These are phyloP conservation scores for Nannobrachium achirus DNA, from an alignment of 2,113 vertebrate genomes.

Conservation along the genomic window DNA sequence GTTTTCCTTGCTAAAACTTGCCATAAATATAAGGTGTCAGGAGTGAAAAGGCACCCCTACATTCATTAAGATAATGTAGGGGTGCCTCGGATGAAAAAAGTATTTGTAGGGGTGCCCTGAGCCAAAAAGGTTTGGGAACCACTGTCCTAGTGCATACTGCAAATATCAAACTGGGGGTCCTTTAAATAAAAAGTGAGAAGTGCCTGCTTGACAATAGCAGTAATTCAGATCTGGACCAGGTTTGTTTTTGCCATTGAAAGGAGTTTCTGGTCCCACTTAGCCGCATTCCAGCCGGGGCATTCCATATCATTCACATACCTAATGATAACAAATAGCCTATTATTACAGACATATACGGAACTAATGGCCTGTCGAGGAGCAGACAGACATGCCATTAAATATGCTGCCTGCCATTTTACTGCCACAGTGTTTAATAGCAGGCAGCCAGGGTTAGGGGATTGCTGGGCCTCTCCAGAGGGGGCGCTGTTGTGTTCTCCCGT, in stretches of 20 bases:
- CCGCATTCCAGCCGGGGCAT: slow-evolving; percentile 56
- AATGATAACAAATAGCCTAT: slow-evolving; percentile 68
- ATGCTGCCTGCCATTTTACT: slow-evolving; percentile 41
- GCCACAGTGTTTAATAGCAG: slow-evolving; percentile 27
- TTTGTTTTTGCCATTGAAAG: slow-evolving; percentile 35
- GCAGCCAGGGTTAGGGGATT: slow-evolving; percentile 5
- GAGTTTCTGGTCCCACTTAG: slow-evolving; percentile 53
- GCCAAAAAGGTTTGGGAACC: no score
- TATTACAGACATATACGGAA: slow-evolving; percentile 67
- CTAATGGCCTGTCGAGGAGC: slow-evolving; percentile 68
- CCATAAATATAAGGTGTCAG: no score
- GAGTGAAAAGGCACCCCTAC: no score
- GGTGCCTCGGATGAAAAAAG: no score
- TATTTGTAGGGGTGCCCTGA: no score
- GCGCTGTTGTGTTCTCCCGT: slow-evolving; percentile 55
- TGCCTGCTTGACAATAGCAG: not conserved
- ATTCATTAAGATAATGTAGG: no score
- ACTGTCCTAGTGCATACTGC: no score
- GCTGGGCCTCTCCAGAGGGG: slow-evolving; percentile 37
- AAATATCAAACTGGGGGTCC: no score
- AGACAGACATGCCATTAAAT: slow-evolving; percentile 71
- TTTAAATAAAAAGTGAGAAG: slow-evolving; percentile 3
- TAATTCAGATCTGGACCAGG: slow-evolving; percentile 3
- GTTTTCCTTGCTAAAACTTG: no score
- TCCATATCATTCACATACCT: slow-evolving; percentile 63